A percentile compares a stretch with the other conserved stretches of the same genome.
Conservation (phyloP, 2,888 invertebrate species). For the Dryobota labecula region DNA sequence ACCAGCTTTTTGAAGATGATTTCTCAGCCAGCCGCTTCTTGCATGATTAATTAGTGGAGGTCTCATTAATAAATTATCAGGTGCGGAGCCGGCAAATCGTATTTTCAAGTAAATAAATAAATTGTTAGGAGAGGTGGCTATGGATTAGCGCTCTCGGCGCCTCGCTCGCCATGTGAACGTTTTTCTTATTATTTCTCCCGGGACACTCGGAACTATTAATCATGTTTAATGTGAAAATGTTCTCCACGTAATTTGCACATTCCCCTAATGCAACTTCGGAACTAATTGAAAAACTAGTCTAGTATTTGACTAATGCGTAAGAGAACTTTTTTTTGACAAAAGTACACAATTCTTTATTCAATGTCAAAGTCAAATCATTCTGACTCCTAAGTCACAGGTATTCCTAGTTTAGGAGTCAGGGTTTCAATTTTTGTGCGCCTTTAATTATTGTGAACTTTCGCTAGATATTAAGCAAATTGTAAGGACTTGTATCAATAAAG, state of each 20-base stretch:
- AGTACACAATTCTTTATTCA: too few species aligned
- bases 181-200: constrained; percentile 56
- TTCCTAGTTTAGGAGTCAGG: too few species aligned
- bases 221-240: constrained; percentile 50
- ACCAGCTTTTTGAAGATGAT: constrained; percentile 6
- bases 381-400: too few species aligned
- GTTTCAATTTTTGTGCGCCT: too few species aligned
- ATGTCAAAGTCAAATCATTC: too few species aligned
- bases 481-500: too few species aligned
- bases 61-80: constrained; percentile 39
- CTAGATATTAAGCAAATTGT: too few species aligned
- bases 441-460: too few species aligned
- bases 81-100: constrained; percentile 18
- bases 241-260: constrained; percentile 52
- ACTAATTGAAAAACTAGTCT: constrained; percentile 48
- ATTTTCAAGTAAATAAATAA: constrained; percentile 49
- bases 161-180: constrained; percentile 33
- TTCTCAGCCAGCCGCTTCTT: constrained; percentile 5
- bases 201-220: constrained; percentile 53
- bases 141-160: constrained; percentile 39
- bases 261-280: constrained; percentile 20
- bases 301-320: constrained; percentile 14
- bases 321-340: background rate
- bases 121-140: constrained; percentile 33
- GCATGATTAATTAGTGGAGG: constrained; percentile 28